Percentiles rank a stretch among this genome's conserved stretches.
Evolutionary conservation across 2,888 invertebrate genomes (phyloP).

Genomic region (Steinernema scapterisci): DNA sequence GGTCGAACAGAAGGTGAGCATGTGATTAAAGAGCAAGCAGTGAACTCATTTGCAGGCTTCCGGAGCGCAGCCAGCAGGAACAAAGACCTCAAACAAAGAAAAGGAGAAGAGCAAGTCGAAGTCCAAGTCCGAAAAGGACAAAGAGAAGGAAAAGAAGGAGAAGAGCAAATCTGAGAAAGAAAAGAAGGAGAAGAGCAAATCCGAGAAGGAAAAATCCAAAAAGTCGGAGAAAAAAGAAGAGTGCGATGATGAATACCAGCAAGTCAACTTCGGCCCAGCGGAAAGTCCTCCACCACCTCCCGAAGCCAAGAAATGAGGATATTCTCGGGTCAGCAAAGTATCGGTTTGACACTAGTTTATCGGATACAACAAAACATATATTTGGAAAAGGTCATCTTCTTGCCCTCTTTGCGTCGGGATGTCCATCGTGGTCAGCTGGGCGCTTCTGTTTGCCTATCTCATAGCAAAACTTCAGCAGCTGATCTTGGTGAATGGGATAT

Average conservation of each 20-base stretch:
- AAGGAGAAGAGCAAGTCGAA: neutral
- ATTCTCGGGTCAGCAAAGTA: too few relatives aligned
- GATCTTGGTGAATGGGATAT: conserved; percentile 50
- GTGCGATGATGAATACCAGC: neutral
- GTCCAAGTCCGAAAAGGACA: neutral
- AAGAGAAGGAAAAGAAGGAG: neutral
- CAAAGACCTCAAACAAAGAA: neutral
- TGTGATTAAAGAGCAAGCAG: too few relatives aligned
- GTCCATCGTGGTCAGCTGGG: neutral
- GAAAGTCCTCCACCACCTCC: conserved; percentile 1
- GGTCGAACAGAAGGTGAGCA: too few relatives aligned
- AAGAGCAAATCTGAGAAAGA: neutral
- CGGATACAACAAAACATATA: neutral
- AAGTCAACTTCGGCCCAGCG: neutral
- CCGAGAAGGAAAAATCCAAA: neutral
- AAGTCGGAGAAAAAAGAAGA: neutral
- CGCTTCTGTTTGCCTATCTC: conserved; percentile 2
- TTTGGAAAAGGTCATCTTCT: neutral
- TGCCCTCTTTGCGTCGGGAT: conserved; percentile 1
- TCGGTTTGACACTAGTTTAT: too few relatives aligned
- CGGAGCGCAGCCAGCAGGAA: neutral
- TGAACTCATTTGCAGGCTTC: too few relatives aligned
- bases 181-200: neutral
- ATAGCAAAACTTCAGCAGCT: neutral
- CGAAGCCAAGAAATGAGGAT: neutral